Percentiles rank a stretch among this genome's conserved stretches.
These are phyloP conservation scores for Ormyrus rosae DNA, from an alignment of 2,888 invertebrate species.

Conservation along the genomic window DNA sequence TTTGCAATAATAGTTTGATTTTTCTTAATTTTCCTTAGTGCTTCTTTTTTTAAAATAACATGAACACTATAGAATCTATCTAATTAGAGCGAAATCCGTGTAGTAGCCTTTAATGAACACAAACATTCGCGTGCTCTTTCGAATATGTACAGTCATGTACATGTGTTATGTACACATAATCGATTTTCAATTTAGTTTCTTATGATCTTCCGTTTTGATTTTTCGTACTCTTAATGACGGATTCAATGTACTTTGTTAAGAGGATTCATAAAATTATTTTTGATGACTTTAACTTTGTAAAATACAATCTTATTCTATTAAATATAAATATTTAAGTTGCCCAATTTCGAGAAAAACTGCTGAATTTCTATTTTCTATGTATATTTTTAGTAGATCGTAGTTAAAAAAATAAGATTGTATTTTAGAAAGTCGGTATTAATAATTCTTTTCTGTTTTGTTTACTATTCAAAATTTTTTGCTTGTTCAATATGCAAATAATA, in stretches of 20 bases:
- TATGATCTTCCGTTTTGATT: not conserved
- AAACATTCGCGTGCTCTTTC: slow-evolving; percentile 62
- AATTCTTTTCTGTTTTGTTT: too few relatives aligned
- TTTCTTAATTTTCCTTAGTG: slow-evolving; percentile 51
- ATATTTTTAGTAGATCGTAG: too few relatives aligned
- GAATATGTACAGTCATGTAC: slow-evolving; percentile 70
- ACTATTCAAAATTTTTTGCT: too few relatives aligned
- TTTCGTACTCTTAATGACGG: not conserved
- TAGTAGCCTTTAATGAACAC: slow-evolving; percentile 62
- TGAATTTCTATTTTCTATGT: too few relatives aligned
- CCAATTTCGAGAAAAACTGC: too few relatives aligned
- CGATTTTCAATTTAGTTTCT: slow-evolving; percentile 46
- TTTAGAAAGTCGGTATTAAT: too few relatives aligned
- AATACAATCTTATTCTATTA: too few relatives aligned
- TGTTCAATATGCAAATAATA: slow-evolving; percentile 32
- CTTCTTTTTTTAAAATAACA: slow-evolving; percentile 63
- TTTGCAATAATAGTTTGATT: slow-evolving; percentile 64
- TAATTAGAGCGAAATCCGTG: slow-evolving; percentile 63
- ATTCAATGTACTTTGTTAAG: not conserved
- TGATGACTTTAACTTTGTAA: too few relatives aligned
- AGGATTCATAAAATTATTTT: too few relatives aligned
- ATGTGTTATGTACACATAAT: slow-evolving; percentile 68
- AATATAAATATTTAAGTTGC: too few relatives aligned
- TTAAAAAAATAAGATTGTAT: too few relatives aligned
- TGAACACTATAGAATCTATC: slow-evolving; percentile 66